Conservation (phyloP, 2,113 vertebrate species). For the Rhea pennata region DNA sequence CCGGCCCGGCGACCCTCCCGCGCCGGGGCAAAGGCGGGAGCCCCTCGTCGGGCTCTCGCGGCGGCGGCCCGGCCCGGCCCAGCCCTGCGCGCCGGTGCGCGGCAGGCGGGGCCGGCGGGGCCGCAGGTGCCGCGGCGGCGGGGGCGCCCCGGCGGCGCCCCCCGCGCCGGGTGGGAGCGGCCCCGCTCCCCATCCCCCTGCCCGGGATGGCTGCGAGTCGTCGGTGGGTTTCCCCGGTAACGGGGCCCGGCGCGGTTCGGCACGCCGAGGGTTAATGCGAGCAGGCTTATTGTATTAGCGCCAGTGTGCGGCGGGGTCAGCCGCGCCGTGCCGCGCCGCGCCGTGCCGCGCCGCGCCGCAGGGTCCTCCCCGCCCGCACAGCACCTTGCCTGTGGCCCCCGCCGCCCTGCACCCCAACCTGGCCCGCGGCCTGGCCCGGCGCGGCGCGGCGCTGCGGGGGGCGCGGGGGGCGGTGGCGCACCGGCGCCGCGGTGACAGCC, state of each 20-base stretch:
- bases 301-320: not conserved
- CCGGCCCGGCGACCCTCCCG: no score
- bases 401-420: no score
- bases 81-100: no score
- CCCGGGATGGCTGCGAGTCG: constrained; percentile 15
- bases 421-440: not conserved
- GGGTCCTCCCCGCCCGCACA: no score
- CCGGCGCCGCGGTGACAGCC: not conserved
- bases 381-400: no score
- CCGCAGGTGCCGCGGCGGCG: not conserved
- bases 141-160: not conserved
- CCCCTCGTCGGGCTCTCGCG: not conserved
- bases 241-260: no score
- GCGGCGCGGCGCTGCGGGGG: no score
- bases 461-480: not conserved
- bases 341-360: no score
- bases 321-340: not conserved
- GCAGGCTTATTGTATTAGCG: not conserved
- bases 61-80: no score
- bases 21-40: not conserved
- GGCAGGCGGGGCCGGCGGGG: not conserved
- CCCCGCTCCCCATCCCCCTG: not conserved
- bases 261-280: not conserved
- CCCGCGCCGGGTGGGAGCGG: not conserved
- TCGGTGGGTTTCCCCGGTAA: constrained; percentile 51